These are phyloP conservation scores for Menura novaehollandiae DNA, from an alignment of 2,113 vertebrate species.

Conservation along the genomic window DNA sequence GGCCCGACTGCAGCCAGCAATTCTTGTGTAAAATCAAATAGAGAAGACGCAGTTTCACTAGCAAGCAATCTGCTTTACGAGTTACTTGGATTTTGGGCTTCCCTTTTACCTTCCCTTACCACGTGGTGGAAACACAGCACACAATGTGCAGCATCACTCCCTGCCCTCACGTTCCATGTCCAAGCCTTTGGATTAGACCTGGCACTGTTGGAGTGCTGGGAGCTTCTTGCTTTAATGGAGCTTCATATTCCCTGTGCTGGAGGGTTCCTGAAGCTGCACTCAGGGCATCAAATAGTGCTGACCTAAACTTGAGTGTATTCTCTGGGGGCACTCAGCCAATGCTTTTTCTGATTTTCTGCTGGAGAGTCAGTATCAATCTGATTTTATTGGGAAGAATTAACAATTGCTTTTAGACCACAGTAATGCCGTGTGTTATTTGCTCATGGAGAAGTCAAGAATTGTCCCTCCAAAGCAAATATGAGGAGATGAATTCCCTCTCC, in stretches of 20 bases:
- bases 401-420: not conserved
- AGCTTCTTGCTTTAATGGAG: rapidly evolving
- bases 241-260: not conserved
- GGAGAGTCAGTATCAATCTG: not conserved
- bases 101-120: not conserved
- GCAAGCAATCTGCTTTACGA: not conserved
- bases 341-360: not conserved
- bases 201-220: rapidly evolving
- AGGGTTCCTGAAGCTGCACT: not conserved
- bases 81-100: not conserved
- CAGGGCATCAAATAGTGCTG: not conserved
- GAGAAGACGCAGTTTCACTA: not conserved
- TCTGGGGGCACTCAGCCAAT: not conserved
- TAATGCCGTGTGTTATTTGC: not conserved
- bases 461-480: not conserved
- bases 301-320: not conserved
- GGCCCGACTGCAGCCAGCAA: not conserved
- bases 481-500: not conserved
- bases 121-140: rapidly evolving
- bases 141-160: rapidly evolving
- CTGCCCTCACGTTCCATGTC: not conserved
- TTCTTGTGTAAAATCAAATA: not conserved
- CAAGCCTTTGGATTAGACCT: not conserved
- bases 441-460: not conserved
- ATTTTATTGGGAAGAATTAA: not conserved